Conservation (phyloP, 2,797 vertebrate species). For the Schizothorax lantsangensis region DNA sequence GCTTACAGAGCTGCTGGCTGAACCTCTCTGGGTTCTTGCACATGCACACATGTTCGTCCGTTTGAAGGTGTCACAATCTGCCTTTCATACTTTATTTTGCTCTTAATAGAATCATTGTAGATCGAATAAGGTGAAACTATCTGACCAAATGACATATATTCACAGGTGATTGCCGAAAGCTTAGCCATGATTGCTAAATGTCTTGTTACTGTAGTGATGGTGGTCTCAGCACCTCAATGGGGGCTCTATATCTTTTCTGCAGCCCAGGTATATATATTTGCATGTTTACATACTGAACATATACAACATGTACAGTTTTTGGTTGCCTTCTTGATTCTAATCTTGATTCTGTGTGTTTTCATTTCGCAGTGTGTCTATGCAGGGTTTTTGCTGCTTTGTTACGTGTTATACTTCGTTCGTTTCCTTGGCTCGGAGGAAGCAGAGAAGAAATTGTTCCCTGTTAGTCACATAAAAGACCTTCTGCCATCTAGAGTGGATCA, state of each 20-base stretch:
- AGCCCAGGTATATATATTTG: slow-evolving; percentile 84
- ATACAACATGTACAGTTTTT: background rate
- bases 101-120: background rate
- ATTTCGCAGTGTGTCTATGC: slow-evolving; percentile 84
- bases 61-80: slow-evolving; percentile 82
- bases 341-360: slow-evolving; percentile 40
- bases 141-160: slow-evolving; percentile 3
- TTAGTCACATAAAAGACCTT: slow-evolving; percentile 80
- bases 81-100: background rate
- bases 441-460: slow-evolving; percentile 83
- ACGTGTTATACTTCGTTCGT: slow-evolving; percentile 83
- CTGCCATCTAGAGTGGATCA: slow-evolving; percentile 79
- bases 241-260: slow-evolving; percentile 92
- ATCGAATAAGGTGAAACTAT: background rate
- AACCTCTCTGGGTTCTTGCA: slow-evolving; percentile 94
- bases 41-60: slow-evolving; percentile 93
- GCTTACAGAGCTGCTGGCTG: slow-evolving; percentile 90
- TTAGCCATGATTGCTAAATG: slow-evolving; percentile 90
- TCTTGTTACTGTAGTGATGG: slow-evolving; percentile 83
- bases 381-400: slow-evolving; percentile 86
- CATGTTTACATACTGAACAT: background rate
- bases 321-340: slow-evolving; percentile 33
- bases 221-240: slow-evolving; percentile 86
- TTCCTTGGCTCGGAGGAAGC: slow-evolving; percentile 88
- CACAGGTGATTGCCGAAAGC: slow-evolving; percentile 89